Percentiles rank a stretch among this genome's conserved stretches.
phyloP scores from a whole-genome alignment of 2,797 vertebrate genomes.

The Smutsia temminckii region DNA sequence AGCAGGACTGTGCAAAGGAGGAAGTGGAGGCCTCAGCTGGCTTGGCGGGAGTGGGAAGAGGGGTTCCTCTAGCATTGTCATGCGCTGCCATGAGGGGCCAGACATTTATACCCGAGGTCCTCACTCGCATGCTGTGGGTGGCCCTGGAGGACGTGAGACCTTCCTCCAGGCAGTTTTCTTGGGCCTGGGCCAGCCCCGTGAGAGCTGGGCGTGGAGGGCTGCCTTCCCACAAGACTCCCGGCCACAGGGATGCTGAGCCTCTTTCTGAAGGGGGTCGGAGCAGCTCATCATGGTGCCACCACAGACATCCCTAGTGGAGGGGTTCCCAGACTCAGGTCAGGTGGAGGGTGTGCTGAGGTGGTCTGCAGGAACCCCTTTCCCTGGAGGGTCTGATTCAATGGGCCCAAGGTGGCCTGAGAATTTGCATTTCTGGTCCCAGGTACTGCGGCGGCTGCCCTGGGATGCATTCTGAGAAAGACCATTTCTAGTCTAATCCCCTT shows the following conservation, averaged over 20 bases:
- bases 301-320: background rate
- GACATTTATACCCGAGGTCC: accelerated
- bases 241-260: background rate
- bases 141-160: background rate
- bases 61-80: background rate
- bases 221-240: background rate
- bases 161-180: background rate
- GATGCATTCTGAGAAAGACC: background rate
- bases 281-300: background rate
- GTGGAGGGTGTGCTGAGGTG: background rate
- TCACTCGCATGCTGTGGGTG: too few relatives aligned
- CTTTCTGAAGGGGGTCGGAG: background rate
- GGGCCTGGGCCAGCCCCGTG: background rate
- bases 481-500: background rate
- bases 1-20: background rate
- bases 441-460: background rate
- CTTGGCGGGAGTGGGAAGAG: background rate
- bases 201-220: background rate
- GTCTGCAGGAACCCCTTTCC: background rate
- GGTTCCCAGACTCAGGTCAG: background rate
- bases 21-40: background rate
- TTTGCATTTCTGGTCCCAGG: background rate
- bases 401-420: background rate
- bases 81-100: background rate
- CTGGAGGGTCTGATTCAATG: background rate